Conservation (phyloP, 2,888 invertebrate genomes). For the Aspidiotus rigidus region DNA sequence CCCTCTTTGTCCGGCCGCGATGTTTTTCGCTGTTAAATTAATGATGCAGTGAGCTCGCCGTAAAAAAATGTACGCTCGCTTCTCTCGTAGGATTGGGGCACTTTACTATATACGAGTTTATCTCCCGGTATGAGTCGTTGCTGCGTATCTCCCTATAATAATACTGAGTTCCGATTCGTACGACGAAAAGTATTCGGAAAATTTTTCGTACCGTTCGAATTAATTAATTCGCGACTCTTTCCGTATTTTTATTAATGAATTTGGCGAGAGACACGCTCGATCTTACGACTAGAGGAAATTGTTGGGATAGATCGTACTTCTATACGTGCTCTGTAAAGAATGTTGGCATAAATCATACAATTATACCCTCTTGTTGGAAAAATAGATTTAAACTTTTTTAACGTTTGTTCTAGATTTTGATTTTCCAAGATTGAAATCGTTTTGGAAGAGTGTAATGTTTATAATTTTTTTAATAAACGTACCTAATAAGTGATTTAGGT, state of each 20-base stretch:
- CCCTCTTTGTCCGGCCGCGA: conserved; percentile 17
- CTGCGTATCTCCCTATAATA: background rate
- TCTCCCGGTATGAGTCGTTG: background rate
- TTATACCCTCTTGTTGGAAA: too few relatives aligned
- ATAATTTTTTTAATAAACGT: too few relatives aligned
- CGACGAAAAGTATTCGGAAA: background rate
- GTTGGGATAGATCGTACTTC: too few relatives aligned
- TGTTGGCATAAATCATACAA: too few relatives aligned
- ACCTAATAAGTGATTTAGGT: too few relatives aligned
- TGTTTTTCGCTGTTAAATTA: conserved; percentile 25
- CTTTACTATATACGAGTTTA: background rate
- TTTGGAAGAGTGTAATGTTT: too few relatives aligned
- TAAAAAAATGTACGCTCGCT: background rate
- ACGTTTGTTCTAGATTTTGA: too few relatives aligned
- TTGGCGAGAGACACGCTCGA: too few relatives aligned
- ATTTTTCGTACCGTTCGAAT: conserved; percentile 2
- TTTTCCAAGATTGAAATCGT: too few relatives aligned
- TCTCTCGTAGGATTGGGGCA: conserved; percentile 2
- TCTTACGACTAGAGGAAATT: too few relatives aligned
- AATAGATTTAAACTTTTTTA: too few relatives aligned
- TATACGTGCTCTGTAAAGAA: too few relatives aligned
- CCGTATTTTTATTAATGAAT: background rate
- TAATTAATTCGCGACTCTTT: background rate
- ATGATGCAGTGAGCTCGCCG: conserved; percentile 17
- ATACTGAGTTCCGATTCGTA: background rate